Base-by-base conservation (phyloP, 1,140 invertebrate species). In the Mactra quadrangularis region DNA sequence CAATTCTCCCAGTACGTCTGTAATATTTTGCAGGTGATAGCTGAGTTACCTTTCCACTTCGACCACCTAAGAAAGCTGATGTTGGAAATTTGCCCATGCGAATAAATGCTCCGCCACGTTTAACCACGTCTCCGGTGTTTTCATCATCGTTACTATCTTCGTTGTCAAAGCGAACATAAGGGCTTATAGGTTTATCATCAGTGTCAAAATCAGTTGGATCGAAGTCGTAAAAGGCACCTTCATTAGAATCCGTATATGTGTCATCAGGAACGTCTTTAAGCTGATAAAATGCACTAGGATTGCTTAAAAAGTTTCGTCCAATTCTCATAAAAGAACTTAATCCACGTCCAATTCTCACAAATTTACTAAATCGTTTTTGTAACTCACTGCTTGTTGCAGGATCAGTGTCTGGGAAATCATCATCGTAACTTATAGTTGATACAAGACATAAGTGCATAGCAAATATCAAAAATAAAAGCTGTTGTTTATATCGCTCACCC, bases 261-360 rank as follows among this genome's bases (percentile, higher is more conserved):
- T 52, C 22, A 60, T 75, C 31, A 29, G 35, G 50, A 33, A 45
- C 29, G 22, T 82, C 53, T n/a, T 53, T 38, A 27, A 17, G 17
- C 7, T 66, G 41, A 22, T 38, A 53, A 27, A 57, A 1, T 19
- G 66, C 45, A 29, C 45, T 22, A 33, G 19, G 4, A 53, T 70
- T 22, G 27, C 22, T 35, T 19, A 66, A 68, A 72, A 19, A 27
- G 29, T 62, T 45, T 62, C 59, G 71, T 47, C 78, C 78, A 33
- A 82, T 82, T 50, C 78, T 22, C 4, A 82, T 53, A 52, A 82
- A 82, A 11, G 78, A 82, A 38, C 68, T 82, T 25, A 82, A 33
- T 53, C 53, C 78, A 52, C 68, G 33, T n/a, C 78, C 78, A 60
- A 82, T 82, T 60, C 78, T 52, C 17, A 82, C 78, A 62, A 82